Evolutionary conservation across 2,797 vertebrate genomes (phyloP).

Genomic region (Caiman crocodilus): DNA sequence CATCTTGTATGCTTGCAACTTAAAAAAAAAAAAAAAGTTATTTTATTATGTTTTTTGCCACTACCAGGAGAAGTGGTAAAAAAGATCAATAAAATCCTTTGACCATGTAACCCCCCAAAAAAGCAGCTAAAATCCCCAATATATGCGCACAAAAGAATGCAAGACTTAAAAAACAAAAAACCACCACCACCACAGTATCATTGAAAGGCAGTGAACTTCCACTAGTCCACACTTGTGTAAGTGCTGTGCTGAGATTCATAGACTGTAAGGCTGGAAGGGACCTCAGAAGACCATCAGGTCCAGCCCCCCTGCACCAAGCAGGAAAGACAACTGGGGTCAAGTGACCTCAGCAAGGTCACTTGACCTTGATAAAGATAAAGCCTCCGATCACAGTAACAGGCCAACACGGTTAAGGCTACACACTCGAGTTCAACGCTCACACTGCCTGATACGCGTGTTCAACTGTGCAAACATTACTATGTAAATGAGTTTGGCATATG

Average conservation of each 20-base stretch:
- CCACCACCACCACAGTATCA: too few relatives aligned
- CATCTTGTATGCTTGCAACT: background rate
- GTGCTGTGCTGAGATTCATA: background rate
- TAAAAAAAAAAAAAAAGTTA: background rate
- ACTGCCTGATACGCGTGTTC: background rate
- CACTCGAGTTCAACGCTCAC: background rate
- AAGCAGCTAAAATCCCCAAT: background rate
- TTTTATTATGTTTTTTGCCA: background rate
- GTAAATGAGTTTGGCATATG: background rate
- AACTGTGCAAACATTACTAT: background rate
- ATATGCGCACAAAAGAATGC: too few relatives aligned
- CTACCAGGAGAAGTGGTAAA: background rate
- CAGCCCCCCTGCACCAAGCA: too few relatives aligned
- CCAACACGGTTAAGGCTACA: background rate
- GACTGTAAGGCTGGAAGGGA: background rate
- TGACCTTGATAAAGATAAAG: too few relatives aligned
- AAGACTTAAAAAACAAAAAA: too few relatives aligned
- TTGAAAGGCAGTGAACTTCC: background rate
- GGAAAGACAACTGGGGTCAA: too few relatives aligned
- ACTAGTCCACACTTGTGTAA: fast-evolving
- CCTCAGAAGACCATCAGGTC: too few relatives aligned
- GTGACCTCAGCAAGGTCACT: too few relatives aligned
- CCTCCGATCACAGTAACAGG: background rate
- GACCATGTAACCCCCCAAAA: background rate
- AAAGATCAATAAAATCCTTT: background rate